Evolutionary conservation across 2,888 invertebrate species (phyloP).

Genomic region (Spicauda simplicius): DNA sequence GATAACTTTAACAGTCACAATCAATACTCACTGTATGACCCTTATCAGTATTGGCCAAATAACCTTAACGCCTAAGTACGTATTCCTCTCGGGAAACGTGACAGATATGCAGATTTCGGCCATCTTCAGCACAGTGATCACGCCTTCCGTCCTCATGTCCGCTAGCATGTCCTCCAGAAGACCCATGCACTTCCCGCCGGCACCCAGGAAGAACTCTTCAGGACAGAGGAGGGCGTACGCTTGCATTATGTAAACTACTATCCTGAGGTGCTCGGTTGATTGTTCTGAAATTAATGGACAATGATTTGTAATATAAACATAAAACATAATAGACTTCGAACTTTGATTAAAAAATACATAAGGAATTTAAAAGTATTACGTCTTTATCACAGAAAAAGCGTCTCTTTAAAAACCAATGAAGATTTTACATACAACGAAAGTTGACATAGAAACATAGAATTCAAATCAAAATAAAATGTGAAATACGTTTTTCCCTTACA

Average conservation of each 20-base stretch:
- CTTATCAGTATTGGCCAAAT: slow-evolving; percentile 77
- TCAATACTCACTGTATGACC: slow-evolving; percentile 70
- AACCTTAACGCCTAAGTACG: slow-evolving; percentile 86
- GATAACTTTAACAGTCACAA: background rate
- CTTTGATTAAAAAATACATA: too few species aligned
- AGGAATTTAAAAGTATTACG: too few species aligned
- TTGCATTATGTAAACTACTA: slow-evolving; percentile 92
- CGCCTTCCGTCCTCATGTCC: slow-evolving; percentile 87
- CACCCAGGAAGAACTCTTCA: slow-evolving; percentile 89
- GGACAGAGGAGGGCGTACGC: slow-evolving; percentile 93
- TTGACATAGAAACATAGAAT: too few species aligned
- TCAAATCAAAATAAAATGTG: too few species aligned
- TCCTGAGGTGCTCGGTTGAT: slow-evolving; percentile 92
- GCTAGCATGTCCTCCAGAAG: slow-evolving; percentile 89
- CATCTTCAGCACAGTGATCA: slow-evolving; percentile 88
- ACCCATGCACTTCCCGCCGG: slow-evolving; percentile 89
- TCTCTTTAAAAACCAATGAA: too few species aligned
- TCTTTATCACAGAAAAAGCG: too few species aligned
- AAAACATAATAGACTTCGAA: too few species aligned
- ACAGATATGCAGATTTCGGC: slow-evolving; percentile 89
- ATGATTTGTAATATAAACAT: too few species aligned
- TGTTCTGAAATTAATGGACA: slow-evolving; percentile 84
- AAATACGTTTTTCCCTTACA: too few species aligned
- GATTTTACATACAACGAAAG: too few species aligned
- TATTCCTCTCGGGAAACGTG: slow-evolving; percentile 89